phyloP scores from a whole-genome alignment of 2,888 invertebrate species.

The Cepaea hortensis region DNA sequence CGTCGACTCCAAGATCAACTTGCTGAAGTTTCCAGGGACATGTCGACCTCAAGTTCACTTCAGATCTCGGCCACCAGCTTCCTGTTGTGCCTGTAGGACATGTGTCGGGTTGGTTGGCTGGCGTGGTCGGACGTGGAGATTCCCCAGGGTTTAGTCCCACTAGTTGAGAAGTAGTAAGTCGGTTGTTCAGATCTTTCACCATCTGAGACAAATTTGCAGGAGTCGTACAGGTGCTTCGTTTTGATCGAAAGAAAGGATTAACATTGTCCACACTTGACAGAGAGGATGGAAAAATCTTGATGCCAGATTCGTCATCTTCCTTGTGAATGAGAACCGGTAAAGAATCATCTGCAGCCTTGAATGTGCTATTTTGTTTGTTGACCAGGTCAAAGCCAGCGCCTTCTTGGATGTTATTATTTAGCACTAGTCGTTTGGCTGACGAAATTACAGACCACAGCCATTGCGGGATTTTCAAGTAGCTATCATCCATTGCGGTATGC shows the following conservation, averaged over 20 bases:
- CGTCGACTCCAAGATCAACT: slow-evolving; percentile 6
- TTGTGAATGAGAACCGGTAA: neutral
- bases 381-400: too few species aligned
- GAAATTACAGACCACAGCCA: neutral
- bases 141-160: slow-evolving; percentile 1
- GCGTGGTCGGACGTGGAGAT: neutral
- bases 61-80: neutral
- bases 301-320: neutral
- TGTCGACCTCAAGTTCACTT: slow-evolving; percentile 17
- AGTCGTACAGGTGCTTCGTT: slow-evolving; percentile 10
- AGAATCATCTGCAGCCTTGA: neutral
- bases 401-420: neutral
- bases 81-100: neutral
- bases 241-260: slow-evolving; percentile 37
- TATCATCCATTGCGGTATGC: neutral
- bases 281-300: neutral
- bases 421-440: neutral
- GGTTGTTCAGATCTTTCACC: slow-evolving; percentile 21
- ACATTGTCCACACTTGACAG: neutral
- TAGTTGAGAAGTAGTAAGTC: neutral
- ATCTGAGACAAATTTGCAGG: slow-evolving; percentile 9
- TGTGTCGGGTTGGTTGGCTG: neutral
- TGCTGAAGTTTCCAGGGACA: slow-evolving; percentile 19
- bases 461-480: neutral
- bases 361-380: neutral